Conservation (phyloP, 2,797 vertebrate genomes). For the Sebastes paucispinis region DNA sequence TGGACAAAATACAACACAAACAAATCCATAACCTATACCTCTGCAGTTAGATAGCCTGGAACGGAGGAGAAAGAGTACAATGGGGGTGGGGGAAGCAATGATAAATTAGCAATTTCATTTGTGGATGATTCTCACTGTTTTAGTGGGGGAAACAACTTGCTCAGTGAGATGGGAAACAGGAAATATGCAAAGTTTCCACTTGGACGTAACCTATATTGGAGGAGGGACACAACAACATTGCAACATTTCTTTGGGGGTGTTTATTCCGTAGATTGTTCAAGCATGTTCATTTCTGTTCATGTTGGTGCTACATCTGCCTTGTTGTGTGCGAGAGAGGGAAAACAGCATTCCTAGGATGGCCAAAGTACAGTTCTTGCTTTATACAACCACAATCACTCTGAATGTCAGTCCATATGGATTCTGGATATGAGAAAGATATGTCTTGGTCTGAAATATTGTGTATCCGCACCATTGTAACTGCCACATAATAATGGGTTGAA, state of each 20-base stretch:
- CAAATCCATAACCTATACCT: slow-evolving; percentile 86
- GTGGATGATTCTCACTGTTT: slow-evolving; percentile 40
- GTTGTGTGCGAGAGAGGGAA: slow-evolving; percentile 32
- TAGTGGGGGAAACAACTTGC: slow-evolving; percentile 33
- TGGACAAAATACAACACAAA: slow-evolving; percentile 85
- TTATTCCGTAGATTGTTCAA: slow-evolving; percentile 37
- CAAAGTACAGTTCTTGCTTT: slow-evolving; percentile 73
- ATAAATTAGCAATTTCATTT: slow-evolving; percentile 22
- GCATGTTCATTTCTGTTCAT: slow-evolving; percentile 58
- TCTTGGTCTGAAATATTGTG: slow-evolving; percentile 51
- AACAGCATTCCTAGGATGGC: slow-evolving; percentile 60
- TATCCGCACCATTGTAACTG: slow-evolving; percentile 46
- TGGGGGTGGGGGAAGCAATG: not conserved
- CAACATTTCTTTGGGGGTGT: slow-evolving; percentile 24
- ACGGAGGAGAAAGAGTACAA: slow-evolving; percentile 40
- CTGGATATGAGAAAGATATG: slow-evolving; percentile 47
- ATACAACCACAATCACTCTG: slow-evolving; percentile 57
- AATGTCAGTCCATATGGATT: slow-evolving; percentile 63
- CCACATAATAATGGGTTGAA: slow-evolving; percentile 19
- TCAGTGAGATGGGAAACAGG: slow-evolving; percentile 55
- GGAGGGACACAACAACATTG: slow-evolving; percentile 34
- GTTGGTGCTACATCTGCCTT: slow-evolving; percentile 69
- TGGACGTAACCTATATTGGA: slow-evolving; percentile 82
- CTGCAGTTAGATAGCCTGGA: slow-evolving; percentile 83
- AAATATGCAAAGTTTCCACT: slow-evolving; percentile 78